These are phyloP conservation scores for Furcula furcula DNA, from an alignment of 2,888 invertebrate species.

Conservation along the genomic window DNA sequence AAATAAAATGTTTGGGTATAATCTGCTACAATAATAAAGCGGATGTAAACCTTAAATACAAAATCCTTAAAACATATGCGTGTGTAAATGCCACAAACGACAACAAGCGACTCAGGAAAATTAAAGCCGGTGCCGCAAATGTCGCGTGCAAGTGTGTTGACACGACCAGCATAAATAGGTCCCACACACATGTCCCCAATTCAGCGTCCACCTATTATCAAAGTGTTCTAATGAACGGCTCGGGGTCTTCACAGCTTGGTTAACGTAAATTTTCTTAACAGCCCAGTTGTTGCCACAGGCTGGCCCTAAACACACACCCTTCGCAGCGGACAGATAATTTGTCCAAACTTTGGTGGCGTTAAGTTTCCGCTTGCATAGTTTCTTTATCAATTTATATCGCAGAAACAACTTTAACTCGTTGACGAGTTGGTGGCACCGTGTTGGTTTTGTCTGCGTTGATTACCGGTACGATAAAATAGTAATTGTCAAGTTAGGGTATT, in stretches of 20 bases:
- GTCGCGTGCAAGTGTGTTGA: constrained; percentile 44
- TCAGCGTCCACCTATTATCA: constrained; percentile 6
- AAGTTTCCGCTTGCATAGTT: constrained; percentile 46
- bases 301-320: constrained; percentile 58
- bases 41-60: constrained; percentile 21
- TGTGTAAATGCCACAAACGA: constrained; percentile 32
- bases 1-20: constrained; percentile 13
- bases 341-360: constrained; percentile 43
- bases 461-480: constrained; percentile 9
- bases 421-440: constrained; percentile 18
- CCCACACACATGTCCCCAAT: constrained; percentile 21
- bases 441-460: constrained; percentile 20
- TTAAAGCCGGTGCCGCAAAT: constrained; percentile 39
- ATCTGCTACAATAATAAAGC: constrained; percentile 26
- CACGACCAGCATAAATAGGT: constrained; percentile 31
- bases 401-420: constrained; percentile 30
- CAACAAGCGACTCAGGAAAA: constrained; percentile 41
- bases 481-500: neutral
- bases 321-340: constrained; percentile 49
- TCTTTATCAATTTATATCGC: constrained; percentile 49
- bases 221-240: constrained; percentile 32
- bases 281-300: constrained; percentile 40
- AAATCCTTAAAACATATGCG: constrained; percentile 34
- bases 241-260: constrained; percentile 30
- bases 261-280: constrained; percentile 44